Evolutionary conservation across 2,888 invertebrate genomes (phyloP).

Genomic region (Disparrhopalites patrizii): DNA sequence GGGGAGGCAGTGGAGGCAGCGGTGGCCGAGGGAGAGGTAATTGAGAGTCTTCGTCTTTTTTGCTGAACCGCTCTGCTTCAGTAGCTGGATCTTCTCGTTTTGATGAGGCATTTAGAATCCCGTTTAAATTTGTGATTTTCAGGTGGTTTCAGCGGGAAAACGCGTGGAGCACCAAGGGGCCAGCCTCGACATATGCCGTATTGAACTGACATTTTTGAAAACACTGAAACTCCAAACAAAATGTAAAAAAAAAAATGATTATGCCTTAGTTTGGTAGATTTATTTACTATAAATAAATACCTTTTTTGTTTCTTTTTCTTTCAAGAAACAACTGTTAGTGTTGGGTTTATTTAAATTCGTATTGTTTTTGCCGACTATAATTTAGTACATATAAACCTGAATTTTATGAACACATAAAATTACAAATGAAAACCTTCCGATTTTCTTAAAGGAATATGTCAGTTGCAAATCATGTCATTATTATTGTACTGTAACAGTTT

Average conservation of each 20-base stretch:
- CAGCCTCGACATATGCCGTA: slow-evolving; percentile 48
- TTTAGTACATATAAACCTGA: no score
- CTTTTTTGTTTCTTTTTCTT: slow-evolving; percentile 19
- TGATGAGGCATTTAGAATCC: slow-evolving; percentile 46
- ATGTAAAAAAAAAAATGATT: slow-evolving; percentile 4
- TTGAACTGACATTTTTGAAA: slow-evolving; percentile 38
- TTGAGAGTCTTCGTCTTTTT: slow-evolving; percentile 39
- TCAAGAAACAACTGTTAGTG: background rate
- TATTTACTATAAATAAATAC: background rate
- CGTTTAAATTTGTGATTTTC: slow-evolving; percentile 45
- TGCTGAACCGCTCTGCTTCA: slow-evolving; percentile 43
- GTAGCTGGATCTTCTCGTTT: slow-evolving; percentile 34
- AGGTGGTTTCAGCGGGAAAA: slow-evolving; percentile 47
- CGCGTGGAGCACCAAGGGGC: slow-evolving; percentile 46
- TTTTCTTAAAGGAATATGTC: no score
- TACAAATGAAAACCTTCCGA: slow-evolving; percentile 4
- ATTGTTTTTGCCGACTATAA: no score
- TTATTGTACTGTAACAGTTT: no score
- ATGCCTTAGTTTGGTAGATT: background rate
- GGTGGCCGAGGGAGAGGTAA: slow-evolving; percentile 47
- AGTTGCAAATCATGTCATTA: no score
- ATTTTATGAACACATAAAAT: background rate
- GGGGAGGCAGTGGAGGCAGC: slow-evolving; percentile 46
- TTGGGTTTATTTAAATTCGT: slow-evolving; percentile 6
- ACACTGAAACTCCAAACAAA: slow-evolving; percentile 13